These are phyloP conservation scores for Platichthys stellatus DNA, from an alignment of 2,113 vertebrate genomes.

Conservation along the genomic window DNA sequence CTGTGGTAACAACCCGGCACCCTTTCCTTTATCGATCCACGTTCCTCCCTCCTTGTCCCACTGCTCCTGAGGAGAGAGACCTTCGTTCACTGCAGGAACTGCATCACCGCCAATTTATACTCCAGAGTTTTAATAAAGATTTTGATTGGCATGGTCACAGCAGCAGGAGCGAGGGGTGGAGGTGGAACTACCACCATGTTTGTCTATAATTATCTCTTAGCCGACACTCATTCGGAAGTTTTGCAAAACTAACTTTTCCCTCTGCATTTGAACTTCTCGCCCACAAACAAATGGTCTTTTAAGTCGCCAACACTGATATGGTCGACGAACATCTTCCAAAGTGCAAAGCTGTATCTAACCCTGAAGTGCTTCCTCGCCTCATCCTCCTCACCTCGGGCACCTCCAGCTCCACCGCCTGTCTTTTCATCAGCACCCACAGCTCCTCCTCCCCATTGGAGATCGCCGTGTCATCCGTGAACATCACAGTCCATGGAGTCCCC, in stretches of 20 bases:
- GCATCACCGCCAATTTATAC: not conserved
- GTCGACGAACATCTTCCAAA: too few species aligned
- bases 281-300: too few species aligned
- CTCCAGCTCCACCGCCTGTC: not conserved
- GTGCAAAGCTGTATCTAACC: too few species aligned
- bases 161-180: too few species aligned
- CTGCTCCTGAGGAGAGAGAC: not conserved
- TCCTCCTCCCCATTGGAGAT: not conserved
- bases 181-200: too few species aligned
- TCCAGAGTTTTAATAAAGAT: not conserved
- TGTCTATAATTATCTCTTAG: too few species aligned
- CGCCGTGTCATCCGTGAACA: not conserved
- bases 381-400: not conserved
- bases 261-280: too few species aligned
- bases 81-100: not conserved
- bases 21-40: not conserved
- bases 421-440: not conserved
- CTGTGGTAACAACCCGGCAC: not conserved
- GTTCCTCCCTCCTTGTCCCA: not conserved
- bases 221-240: too few species aligned
- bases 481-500: not conserved
- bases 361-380: not conserved
- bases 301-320: too few species aligned
- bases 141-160: too few species aligned
- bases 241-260: too few species aligned